A percentile compares a stretch with the other conserved stretches of the same genome.
Evolutionary conservation across 2,888 invertebrate genomes (phyloP).

Genomic region (Brachynemurus nebulosus): DNA sequence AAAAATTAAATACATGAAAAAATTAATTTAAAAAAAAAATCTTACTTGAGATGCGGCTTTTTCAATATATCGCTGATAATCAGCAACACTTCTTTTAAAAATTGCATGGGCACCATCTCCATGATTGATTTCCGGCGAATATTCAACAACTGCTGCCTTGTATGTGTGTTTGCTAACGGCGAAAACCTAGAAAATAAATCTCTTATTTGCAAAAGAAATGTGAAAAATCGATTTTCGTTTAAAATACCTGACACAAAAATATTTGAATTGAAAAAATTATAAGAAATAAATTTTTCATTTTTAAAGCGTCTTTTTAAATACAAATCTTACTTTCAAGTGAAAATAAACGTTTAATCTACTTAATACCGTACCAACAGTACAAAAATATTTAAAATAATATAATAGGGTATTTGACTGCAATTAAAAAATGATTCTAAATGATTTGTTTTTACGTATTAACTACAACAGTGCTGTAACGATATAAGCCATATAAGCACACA

Average conservation of each 20-base stretch:
- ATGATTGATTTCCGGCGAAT: conserved; percentile 27
- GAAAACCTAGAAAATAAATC: background rate
- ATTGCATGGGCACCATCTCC: conserved; percentile 1
- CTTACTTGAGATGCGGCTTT: conserved; percentile 12
- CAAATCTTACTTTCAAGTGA: no score
- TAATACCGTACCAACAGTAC: no score
- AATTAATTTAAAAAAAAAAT: background rate
- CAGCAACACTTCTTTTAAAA: conserved; percentile 12
- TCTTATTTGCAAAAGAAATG: no score
- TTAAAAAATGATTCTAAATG: no score
- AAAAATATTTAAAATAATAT: no score
- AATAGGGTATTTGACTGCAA: no score
- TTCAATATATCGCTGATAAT: conserved; percentile 13
- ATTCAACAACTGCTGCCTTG: conserved; percentile 48
- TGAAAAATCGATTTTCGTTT: background rate
- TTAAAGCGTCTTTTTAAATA: no score
- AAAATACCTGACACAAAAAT: background rate
- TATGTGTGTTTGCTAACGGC: conserved; percentile 27
- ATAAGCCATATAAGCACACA: conserved; percentile 26
- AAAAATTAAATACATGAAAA: no score
- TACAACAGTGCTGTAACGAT: conserved; percentile 24
- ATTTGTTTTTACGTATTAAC: no score
- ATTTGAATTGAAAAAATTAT: background rate
- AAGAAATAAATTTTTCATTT: background rate
- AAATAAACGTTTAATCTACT: no score